These are phyloP conservation scores for Prunella strophiata DNA, from an alignment of 2,797 vertebrate species.

Conservation along the genomic window DNA sequence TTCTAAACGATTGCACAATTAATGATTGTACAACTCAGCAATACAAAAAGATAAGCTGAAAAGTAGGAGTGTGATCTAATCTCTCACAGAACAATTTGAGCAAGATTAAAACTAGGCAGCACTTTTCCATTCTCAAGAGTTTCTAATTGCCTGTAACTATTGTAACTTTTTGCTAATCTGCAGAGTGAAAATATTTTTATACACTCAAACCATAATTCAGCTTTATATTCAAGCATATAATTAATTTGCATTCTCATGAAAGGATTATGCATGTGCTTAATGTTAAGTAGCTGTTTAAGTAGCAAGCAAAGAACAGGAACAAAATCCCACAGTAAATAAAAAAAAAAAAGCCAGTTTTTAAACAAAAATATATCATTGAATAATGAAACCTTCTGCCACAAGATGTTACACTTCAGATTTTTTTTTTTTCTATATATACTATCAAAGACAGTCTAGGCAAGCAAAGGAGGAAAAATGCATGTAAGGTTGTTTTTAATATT, in stretches of 20 bases:
- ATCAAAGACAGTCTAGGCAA: neutral
- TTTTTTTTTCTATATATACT: neutral
- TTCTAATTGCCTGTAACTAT: neutral
- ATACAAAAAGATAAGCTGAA: neutral
- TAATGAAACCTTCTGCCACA: neutral
- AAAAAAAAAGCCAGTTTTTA: rapidly evolving
- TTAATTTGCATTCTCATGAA: neutral
- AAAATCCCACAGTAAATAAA: neutral
- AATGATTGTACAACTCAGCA: neutral
- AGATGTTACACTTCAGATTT: neutral
- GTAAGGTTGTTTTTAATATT: neutral
- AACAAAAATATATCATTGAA: neutral
- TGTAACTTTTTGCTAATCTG: neutral
- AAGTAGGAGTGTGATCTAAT: neutral
- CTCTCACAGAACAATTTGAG: neutral
- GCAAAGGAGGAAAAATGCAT: neutral
- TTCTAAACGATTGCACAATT: neutral
- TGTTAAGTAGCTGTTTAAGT: neutral
- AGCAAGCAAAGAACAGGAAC: neutral
- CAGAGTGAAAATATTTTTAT: neutral
- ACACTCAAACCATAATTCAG: neutral
- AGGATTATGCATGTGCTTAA: neutral
- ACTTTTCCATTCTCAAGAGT: neutral
- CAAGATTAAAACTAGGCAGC: neutral
- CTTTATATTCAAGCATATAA: neutral